Conservation (phyloP, 2,113 vertebrate species). For the Rhinoderma darwinii region DNA sequence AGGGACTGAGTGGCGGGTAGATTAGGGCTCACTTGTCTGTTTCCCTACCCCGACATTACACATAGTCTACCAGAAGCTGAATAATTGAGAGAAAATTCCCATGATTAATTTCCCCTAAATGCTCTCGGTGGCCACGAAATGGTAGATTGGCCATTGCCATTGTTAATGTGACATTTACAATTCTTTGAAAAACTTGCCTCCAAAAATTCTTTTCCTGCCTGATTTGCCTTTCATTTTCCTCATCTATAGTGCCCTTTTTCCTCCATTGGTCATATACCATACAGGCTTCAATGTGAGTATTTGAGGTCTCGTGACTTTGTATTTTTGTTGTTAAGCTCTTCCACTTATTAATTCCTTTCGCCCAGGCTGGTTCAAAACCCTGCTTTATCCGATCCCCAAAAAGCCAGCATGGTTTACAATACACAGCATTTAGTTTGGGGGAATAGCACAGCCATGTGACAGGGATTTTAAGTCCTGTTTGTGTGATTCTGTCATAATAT, state of each 20-base stretch:
- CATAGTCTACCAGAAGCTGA: background rate
- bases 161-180: background rate
- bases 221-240: no score
- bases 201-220: slow-evolving; percentile 21
- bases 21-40: no score
- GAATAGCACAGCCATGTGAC: no score
- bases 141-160: slow-evolving; percentile 2
- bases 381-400: no score
- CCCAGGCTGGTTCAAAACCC: no score
- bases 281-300: no score
- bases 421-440: no score
- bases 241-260: no score
- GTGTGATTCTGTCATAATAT: background rate
- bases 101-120: background rate
- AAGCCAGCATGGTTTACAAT: no score
- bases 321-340: background rate
- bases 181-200: background rate
- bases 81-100: slow-evolving; percentile 9
- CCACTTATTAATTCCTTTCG: background rate
- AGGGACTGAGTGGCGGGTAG: no score
- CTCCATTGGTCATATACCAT: no score
- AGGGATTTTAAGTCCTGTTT: background rate
- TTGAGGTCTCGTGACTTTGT: background rate
- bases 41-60: no score
- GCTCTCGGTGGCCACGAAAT: slow-evolving; percentile 3